These are phyloP conservation scores for Acleris literana DNA, from an alignment of 2,888 invertebrate species.

Conservation along the genomic window DNA sequence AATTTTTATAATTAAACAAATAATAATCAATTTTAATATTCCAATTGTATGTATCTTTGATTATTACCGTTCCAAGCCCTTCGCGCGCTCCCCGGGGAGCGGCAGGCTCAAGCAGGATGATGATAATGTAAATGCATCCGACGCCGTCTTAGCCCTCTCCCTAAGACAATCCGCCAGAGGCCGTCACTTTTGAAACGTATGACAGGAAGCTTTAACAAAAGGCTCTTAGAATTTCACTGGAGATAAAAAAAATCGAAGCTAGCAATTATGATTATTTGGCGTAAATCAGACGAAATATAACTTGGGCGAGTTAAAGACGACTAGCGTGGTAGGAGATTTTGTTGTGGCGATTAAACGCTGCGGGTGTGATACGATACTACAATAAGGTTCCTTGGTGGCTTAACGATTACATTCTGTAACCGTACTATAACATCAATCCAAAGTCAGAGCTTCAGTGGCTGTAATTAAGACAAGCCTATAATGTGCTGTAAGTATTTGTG, in stretches of 20 bases:
- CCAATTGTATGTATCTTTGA: neutral
- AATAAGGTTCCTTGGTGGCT: no score
- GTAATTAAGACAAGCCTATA: no score
- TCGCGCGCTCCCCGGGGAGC: constrained; percentile 50
- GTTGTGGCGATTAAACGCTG: no score
- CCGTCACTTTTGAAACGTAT: constrained; percentile 49
- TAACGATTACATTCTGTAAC: no score
- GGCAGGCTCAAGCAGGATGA: constrained; percentile 58
- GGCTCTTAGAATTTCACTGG: constrained; percentile 39
- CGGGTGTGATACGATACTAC: no score
- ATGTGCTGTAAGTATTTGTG: no score
- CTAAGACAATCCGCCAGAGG: constrained; percentile 52
- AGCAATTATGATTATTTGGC: neutral
- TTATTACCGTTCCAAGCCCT: constrained; percentile 43
- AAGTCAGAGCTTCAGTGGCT: no score
- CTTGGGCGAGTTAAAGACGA: no score
- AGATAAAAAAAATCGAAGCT: constrained; percentile 37
- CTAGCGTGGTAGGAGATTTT: no score
- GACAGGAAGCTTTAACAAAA: constrained; percentile 53
- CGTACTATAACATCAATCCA: no score
- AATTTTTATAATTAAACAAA: neutral
- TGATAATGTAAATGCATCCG: constrained; percentile 63
- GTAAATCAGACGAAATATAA: neutral
- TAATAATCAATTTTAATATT: neutral
- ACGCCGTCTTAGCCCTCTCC: constrained; percentile 50